These are phyloP conservation scores for pig (Sus scrofa) DNA, from an alignment of 2,113 vertebrate genomes.

Conservation along the genomic window DNA sequence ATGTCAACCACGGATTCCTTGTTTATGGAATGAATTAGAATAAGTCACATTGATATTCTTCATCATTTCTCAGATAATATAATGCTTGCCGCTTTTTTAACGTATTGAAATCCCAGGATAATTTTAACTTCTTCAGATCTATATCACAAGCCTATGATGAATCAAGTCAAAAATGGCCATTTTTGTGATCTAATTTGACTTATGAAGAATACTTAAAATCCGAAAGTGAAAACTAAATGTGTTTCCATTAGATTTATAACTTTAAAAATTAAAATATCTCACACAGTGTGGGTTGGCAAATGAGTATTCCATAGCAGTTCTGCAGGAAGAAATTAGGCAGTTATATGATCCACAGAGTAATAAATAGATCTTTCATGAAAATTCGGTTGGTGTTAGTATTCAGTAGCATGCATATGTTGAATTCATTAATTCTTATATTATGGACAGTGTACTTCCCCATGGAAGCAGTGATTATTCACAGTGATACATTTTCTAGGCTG, in stretches of 20 bases:
- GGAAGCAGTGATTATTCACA: not conserved
- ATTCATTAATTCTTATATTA: not conserved
- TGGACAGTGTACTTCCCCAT: not conserved
- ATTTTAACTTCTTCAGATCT: not conserved
- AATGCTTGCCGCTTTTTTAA: not conserved
- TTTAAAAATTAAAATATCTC: not conserved
- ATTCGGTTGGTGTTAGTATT: not conserved
- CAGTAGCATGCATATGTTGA: not conserved
- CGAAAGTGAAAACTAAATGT: not conserved
- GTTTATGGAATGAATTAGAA: not conserved
- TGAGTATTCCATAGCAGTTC: not conserved
- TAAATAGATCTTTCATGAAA: slow-evolving; percentile 29
- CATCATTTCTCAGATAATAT: not conserved
- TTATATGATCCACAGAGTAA: not conserved
- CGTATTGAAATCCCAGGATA: not conserved
- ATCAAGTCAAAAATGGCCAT: not conserved
- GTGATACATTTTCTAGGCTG: not conserved
- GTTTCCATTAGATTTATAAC: slow-evolving; percentile 11
- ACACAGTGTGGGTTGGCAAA: not conserved
- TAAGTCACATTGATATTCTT: not conserved
- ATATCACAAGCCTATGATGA: not conserved
- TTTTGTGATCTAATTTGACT: not conserved
- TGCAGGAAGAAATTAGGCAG: not conserved
- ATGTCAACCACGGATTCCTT: not conserved
- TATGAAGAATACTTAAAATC: not conserved